These are phyloP conservation scores for Arizona elegans DNA, from an alignment of 2,113 vertebrate genomes.

Conservation along the genomic window DNA sequence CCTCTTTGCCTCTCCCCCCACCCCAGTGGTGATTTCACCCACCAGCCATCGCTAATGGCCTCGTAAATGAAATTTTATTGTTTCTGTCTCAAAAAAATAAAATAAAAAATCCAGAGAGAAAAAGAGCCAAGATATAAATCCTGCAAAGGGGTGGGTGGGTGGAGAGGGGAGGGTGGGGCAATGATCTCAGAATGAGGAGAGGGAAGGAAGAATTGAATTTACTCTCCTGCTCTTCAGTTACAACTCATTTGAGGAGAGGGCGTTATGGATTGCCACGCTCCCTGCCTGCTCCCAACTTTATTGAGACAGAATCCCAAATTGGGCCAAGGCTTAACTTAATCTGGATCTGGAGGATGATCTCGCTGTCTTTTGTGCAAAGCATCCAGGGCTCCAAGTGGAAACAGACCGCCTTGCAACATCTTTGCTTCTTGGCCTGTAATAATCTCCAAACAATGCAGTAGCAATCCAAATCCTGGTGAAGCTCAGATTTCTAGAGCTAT, in stretches of 20 bases:
- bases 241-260: neutral
- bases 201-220: neutral
- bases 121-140: conserved; percentile 25
- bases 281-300: neutral
- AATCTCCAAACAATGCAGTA: neutral
- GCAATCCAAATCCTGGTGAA: neutral
- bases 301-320: neutral
- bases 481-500: neutral
- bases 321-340: neutral
- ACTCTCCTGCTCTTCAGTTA: neutral
- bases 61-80: conserved; percentile 34
- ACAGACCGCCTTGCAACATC: neutral
- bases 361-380: neutral
- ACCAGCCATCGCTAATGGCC: conserved; percentile 23
- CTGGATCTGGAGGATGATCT: neutral
- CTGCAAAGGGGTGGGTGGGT: neutral
- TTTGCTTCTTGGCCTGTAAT: neutral
- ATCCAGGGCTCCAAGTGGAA: neutral
- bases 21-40: conserved; percentile 16
- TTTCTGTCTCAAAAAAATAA: conserved; percentile 14
- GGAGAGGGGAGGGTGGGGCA: neutral
- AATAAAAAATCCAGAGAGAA: conserved; percentile 16
- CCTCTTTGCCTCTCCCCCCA: neutral
- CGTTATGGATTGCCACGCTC: neutral
- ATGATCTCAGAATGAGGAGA: conserved; percentile 1